Percentiles rank a stretch among this genome's conserved stretches.
These are phyloP conservation scores for Mustela nigripes DNA, from an alignment of 2,113 vertebrate genomes.

Conservation along the genomic window DNA sequence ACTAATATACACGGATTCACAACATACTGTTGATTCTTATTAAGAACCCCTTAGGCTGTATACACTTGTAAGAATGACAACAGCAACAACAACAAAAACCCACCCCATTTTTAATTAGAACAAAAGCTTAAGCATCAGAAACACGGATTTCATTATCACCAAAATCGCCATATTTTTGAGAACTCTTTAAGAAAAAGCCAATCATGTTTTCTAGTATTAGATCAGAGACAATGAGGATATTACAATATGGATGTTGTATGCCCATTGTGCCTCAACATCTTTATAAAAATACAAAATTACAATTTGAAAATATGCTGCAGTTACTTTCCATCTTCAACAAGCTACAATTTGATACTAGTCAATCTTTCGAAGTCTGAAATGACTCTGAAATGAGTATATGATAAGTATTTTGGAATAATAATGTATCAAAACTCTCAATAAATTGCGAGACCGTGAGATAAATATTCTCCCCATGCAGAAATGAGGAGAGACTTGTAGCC, in stretches of 20 bases:
- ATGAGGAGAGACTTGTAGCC: background rate
- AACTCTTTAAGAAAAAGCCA: background rate
- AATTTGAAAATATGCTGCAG: background rate
- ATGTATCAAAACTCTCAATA: background rate
- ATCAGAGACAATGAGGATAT: background rate
- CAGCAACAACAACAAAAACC: background rate
- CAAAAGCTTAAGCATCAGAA: background rate
- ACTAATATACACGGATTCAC: background rate
- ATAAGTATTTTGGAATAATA: background rate
- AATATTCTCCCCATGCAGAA: background rate
- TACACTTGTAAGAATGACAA: background rate
- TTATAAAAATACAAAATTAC: background rate
- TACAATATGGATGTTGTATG: background rate
- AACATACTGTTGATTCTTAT: background rate
- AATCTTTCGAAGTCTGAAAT: slow-evolving; percentile 4
- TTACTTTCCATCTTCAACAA: background rate
- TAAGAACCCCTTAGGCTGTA: background rate
- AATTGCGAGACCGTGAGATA: background rate
- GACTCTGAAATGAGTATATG: background rate
- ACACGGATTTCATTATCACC: background rate
- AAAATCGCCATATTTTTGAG: background rate
- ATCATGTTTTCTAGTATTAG: background rate
- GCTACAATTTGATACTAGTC: background rate
- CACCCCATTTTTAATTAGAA: background rate
- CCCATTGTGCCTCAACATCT: background rate